Conservation (phyloP, 2,797 vertebrate genomes). For the Ptychobarbus kaznakovi region DNA sequence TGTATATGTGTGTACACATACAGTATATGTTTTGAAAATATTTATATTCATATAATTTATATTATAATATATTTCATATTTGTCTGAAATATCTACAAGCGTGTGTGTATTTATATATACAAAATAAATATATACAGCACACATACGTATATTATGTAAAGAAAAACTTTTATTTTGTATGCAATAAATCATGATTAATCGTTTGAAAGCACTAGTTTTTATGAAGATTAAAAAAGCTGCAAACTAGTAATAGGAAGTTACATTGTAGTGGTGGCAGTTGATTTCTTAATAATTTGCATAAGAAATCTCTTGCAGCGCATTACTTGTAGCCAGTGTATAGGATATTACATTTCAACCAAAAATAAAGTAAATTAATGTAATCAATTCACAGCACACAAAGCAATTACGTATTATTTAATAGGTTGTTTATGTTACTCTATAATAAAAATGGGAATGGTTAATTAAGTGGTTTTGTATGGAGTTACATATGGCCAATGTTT, state of each 20-base stretch:
- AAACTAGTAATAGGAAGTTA: not conserved
- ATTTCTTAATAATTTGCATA: not conserved
- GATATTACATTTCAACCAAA: not conserved
- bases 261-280: not conserved
- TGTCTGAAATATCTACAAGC: no score
- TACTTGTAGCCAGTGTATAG: not conserved
- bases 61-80: no score
- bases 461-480: slow-evolving; percentile 11
- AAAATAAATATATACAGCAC: no score
- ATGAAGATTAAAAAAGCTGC: not conserved
- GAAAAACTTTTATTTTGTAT: no score
- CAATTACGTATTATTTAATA: not conserved
- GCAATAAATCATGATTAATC: no score
- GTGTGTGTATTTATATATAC: no score
- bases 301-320: not conserved
- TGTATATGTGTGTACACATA: no score
- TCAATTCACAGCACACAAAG: not conserved
- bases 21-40: no score
- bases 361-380: not conserved
- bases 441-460: not conserved
- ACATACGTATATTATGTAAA: no score
- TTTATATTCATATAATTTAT: no score
- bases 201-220: no score
- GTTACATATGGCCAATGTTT: slow-evolving; percentile 17
- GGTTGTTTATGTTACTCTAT: not conserved